Evolutionary conservation across 2,888 invertebrate species (phyloP).

Genomic region (Stenodera caucasica): DNA sequence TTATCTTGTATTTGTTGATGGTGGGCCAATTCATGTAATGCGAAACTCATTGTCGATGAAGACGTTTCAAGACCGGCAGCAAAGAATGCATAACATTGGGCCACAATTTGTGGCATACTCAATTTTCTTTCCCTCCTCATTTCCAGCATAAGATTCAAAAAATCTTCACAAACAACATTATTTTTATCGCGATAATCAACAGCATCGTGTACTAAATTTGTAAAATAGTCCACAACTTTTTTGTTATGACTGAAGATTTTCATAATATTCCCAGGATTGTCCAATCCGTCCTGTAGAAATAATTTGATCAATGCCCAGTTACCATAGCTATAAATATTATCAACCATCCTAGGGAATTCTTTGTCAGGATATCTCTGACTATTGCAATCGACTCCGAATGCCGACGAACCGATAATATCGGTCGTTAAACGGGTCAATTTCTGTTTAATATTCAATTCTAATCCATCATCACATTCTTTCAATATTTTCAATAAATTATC

Average conservation of each 20-base stretch:
- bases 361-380: constrained; percentile 9
- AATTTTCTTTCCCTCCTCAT: constrained; percentile 40
- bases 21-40: constrained; percentile 55
- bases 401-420: constrained; percentile 29
- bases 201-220: constrained; percentile 52
- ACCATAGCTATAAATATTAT: constrained; percentile 36
- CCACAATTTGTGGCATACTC: constrained; percentile 49
- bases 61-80: constrained; percentile 60
- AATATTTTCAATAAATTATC: constrained; percentile 32
- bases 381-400: constrained; percentile 31
- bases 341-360: neutral
- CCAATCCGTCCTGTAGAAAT: neutral
- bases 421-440: constrained; percentile 23
- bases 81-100: constrained; percentile 57
- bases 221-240: constrained; percentile 53
- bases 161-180: constrained; percentile 57
- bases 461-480: neutral
- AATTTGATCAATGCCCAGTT: neutral
- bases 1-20: constrained; percentile 51
- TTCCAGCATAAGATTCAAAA: constrained; percentile 59
- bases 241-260: constrained; percentile 23
- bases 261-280: neutral
- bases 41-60: constrained; percentile 54
- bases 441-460: constrained; percentile 20
- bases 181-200: constrained; percentile 55